Conservation (phyloP, 2,113 vertebrate species). For the Panurus biarmicus region DNA sequence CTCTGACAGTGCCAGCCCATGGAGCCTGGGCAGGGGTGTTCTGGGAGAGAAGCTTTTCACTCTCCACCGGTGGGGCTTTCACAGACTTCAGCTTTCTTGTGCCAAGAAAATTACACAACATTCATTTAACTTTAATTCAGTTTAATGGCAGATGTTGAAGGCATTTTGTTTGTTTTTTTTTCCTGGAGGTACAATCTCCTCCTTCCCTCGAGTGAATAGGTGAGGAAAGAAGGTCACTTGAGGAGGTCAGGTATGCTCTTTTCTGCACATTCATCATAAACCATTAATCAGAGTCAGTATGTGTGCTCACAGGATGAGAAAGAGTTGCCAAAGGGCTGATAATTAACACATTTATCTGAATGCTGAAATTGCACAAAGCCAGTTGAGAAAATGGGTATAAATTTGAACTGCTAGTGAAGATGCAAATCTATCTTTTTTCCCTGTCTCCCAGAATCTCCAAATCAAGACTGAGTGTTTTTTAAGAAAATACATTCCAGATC, state of each 20-base stretch:
- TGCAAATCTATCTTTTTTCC: not conserved
- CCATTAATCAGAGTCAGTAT: not conserved
- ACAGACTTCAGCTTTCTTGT: not conserved
- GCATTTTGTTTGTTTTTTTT: not conserved
- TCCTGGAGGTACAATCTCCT: not conserved
- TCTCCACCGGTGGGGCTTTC: not conserved
- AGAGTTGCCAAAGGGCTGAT: not conserved
- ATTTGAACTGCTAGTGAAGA: not conserved
- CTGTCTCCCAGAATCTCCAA: not conserved
- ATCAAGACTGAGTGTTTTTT: not conserved
- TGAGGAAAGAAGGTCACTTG: not conserved
- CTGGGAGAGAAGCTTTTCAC: not conserved
- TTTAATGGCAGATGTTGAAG: not conserved
- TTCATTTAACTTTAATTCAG: not conserved
- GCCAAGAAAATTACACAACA: not conserved
- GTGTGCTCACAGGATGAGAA: not conserved
- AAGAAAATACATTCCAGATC: not conserved
- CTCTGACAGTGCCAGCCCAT: not conserved
- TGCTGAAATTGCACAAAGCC: not conserved
- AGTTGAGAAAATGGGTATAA: not conserved
- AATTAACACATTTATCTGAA: not conserved
- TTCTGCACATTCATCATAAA: not conserved
- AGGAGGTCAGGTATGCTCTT: not conserved
- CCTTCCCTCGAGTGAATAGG: not conserved
- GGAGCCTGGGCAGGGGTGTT: not conserved